These are phyloP conservation scores for Lordiphosa fenestrarum DNA, from an alignment of 2,888 invertebrate species.

Conservation along the genomic window DNA sequence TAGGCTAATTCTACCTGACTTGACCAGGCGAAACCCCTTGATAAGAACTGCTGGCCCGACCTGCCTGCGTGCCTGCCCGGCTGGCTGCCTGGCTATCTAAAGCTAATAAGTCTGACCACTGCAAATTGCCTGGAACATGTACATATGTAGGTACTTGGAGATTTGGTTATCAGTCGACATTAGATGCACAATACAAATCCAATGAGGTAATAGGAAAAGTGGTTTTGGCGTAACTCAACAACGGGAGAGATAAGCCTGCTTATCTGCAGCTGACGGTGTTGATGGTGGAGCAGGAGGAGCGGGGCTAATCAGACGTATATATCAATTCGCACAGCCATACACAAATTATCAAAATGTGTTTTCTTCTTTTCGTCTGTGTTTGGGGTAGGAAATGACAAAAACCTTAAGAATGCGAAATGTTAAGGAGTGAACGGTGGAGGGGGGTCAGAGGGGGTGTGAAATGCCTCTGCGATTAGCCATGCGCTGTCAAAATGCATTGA, in stretches of 20 bases:
- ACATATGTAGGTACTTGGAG: slow-evolving; percentile 14
- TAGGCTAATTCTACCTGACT: slow-evolving; percentile 4
- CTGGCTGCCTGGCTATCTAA: slow-evolving; percentile 39
- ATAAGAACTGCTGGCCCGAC: not conserved
- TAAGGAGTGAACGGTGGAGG: not conserved
- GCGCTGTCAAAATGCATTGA: slow-evolving; percentile 71
- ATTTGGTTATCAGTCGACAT: slow-evolving; percentile 7
- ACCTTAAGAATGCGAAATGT: slow-evolving; percentile 2
- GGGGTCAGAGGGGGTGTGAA: slow-evolving; percentile 42
- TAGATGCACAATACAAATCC: no score
- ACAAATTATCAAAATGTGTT: no score
- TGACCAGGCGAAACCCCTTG: slow-evolving; percentile 4
- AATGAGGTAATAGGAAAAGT: slow-evolving; percentile 21
- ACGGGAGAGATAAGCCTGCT: no score
- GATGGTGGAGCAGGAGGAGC: no score
- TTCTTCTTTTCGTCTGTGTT: not conserved
- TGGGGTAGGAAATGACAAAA: slow-evolving; percentile 26
- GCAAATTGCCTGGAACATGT: slow-evolving; percentile 57
- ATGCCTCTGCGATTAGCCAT: slow-evolving; percentile 67
- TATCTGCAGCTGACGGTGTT: no score
- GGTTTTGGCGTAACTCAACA: no score
- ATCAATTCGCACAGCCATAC: no score
- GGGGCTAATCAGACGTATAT: no score
- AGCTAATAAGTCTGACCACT: slow-evolving; percentile 53
- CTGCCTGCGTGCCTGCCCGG: slow-evolving; percentile 18